These are phyloP conservation scores for Clupea harengus DNA, from an alignment of 2,113 vertebrate species.

Conservation along the genomic window DNA sequence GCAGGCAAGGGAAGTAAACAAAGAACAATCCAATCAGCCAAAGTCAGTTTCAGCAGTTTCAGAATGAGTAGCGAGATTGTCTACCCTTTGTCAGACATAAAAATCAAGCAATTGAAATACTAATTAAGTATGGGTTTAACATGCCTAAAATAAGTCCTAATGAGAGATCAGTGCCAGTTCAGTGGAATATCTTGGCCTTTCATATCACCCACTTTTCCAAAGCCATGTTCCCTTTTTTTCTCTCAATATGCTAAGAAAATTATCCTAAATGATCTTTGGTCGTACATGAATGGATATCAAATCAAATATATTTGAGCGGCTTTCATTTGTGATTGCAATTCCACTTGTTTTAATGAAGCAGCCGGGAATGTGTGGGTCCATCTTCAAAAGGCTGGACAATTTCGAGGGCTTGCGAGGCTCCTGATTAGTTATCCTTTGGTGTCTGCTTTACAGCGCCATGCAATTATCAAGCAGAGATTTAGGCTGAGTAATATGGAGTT, in stretches of 20 bases:
- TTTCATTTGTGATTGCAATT: not conserved
- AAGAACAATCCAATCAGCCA: not conserved
- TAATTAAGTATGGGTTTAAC: not conserved
- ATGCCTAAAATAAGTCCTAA: not conserved
- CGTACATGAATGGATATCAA: not conserved
- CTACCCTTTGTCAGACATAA: not conserved
- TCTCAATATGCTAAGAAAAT: not conserved
- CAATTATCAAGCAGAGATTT: not conserved
- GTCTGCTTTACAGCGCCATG: not conserved
- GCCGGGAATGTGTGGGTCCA: not conserved
- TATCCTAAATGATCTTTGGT: constrained; percentile 5
- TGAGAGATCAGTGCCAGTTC: not conserved
- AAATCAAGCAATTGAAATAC: not conserved
- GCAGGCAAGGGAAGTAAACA: not conserved
- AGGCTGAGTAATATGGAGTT: not conserved
- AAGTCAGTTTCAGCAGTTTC: not conserved
- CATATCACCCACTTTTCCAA: not conserved
- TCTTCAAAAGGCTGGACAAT: not conserved
- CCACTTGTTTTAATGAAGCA: not conserved
- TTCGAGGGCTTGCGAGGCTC: not conserved
- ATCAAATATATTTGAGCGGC: constrained; percentile 4
- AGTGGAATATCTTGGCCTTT: not conserved
- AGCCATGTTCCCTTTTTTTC: not conserved
- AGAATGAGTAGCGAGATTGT: not conserved
- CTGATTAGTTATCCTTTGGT: constrained; percentile 10